Evolutionary conservation across 2,888 invertebrate genomes (phyloP).

Genomic region (Flexamia atlantica): DNA sequence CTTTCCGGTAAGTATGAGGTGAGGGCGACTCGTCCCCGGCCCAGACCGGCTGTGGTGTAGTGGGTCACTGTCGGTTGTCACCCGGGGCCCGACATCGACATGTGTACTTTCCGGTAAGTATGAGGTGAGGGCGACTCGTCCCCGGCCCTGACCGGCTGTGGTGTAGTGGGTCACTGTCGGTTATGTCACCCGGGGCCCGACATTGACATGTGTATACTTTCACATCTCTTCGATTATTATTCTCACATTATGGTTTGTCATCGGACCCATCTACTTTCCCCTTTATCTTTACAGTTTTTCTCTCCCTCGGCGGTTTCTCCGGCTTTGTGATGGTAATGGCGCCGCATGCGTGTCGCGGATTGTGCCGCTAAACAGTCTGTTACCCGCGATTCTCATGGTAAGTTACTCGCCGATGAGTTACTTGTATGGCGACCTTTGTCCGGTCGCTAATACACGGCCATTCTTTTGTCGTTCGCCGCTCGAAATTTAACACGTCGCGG

Average conservation of each 20-base stretch:
- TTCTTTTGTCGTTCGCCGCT: background rate
- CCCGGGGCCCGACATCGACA: no score
- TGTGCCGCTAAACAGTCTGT: slow-evolving; percentile 34
- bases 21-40: no score
- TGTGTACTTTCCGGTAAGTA: no score
- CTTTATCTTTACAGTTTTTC: slow-evolving; percentile 56
- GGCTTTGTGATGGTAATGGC: slow-evolving; percentile 48
- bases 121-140: no score
- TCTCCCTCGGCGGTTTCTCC: slow-evolving; percentile 36
- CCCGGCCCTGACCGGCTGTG: background rate
- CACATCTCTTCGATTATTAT: slow-evolving; percentile 44
- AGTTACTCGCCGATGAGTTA: slow-evolving; percentile 30
- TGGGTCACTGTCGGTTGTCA: no score
- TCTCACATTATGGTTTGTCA: slow-evolving; percentile 55
- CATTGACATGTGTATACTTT: slow-evolving; percentile 42
- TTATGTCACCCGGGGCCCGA: slow-evolving; percentile 22
- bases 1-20: no score
- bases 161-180: background rate
- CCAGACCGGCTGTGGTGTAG: no score
- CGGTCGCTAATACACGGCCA: background rate
- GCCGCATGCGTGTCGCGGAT: slow-evolving; percentile 46
- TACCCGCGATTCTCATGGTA: slow-evolving; percentile 50
- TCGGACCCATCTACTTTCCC: slow-evolving; percentile 57
- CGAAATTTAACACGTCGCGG: background rate
- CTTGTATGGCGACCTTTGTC: slow-evolving; percentile 30